Evolutionary conservation across 2,113 vertebrate species (phyloP), one percentile per base, ranked within the genome.

Genomic region (Sinocyclocheilus maitianheensis): DNA sequence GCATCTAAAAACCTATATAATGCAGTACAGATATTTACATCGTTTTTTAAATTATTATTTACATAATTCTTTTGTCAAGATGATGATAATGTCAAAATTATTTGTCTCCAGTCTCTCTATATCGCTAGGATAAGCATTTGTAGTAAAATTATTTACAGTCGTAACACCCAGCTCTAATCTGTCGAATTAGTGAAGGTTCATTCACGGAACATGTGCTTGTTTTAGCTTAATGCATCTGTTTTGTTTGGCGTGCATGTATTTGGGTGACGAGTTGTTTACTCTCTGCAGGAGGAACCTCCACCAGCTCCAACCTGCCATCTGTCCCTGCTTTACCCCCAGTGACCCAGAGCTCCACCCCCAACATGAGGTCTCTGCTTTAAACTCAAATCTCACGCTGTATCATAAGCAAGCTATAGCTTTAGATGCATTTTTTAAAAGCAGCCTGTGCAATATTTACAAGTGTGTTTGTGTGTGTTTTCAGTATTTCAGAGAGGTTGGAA

Each of bases 401-500:
- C 30, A 11, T 10, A 26, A 55, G 20, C 76, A 55, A 58, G 4
- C 22, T 48, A 16, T 55, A 18, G 48, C 77, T 89, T 16, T 69
- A 40, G 30, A 22, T 26, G 12, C 12, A 48, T 12, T 48, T 48
- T 43, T 9, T 11, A 48, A 11, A 48, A 43, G 26, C 26, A n/a
- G 34, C 5, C 51, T 90, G n/a, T 91, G 18, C n/a, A 11, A 3
- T 55, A 2, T 81, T 22, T 55, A 40, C 83, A 20, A 78, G 11
- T 86, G 2, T 63, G 53, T 46, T 40, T 80, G 24, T 58, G 14
- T 79, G 43, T 77, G 40, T 78, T 6, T 76, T 53, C 91, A 99
- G 98, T 80, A 99, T 99, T 93, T 98, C 98, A 22, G 98, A 99
- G 87, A 96, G 97, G 55, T 94, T 99, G 89, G 98, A 99, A 88